These are phyloP conservation scores for Eilema griseolum DNA, from an alignment of 2,888 invertebrate genomes.

Conservation along the genomic window DNA sequence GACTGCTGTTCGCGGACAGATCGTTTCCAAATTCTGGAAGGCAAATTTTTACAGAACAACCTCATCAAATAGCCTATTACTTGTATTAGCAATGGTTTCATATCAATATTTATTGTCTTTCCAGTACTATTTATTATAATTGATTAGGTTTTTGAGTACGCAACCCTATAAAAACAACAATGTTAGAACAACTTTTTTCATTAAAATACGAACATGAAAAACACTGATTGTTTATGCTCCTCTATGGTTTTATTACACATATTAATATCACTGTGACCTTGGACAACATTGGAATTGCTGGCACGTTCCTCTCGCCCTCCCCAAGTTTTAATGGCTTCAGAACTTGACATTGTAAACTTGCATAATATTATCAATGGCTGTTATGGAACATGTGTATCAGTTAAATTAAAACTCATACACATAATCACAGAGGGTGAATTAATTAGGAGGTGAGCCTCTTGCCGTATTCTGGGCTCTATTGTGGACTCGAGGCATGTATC, in stretches of 20 bases:
- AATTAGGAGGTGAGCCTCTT: too few relatives aligned
- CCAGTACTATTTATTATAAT: too few relatives aligned
- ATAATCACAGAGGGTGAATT: too few relatives aligned
- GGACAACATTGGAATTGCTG: slow-evolving; percentile 8
- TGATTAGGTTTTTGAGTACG: background rate
- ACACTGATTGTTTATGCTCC: background rate
- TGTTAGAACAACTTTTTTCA: background rate
- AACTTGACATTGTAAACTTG: slow-evolving; percentile 13
- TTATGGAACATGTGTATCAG: background rate
- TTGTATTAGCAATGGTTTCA: too few relatives aligned
- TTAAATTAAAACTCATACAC: too few relatives aligned
- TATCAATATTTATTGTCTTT: too few relatives aligned
- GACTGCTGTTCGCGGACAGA: too few relatives aligned
- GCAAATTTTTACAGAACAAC: too few relatives aligned
- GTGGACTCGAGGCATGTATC: too few relatives aligned
- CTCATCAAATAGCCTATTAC: too few relatives aligned
- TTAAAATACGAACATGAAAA: background rate
- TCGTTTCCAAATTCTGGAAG: too few relatives aligned
- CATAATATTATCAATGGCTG: slow-evolving; percentile 11
- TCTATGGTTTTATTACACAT: slow-evolving; percentile 9
- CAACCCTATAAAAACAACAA: background rate
- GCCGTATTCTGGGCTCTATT: too few relatives aligned
- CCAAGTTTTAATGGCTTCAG: slow-evolving; percentile 19
- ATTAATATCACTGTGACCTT: slow-evolving; percentile 12
- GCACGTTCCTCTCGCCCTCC: slow-evolving; percentile 8